Conservation (phyloP, 2,113 vertebrate species). For the Channa maculata region DNA sequence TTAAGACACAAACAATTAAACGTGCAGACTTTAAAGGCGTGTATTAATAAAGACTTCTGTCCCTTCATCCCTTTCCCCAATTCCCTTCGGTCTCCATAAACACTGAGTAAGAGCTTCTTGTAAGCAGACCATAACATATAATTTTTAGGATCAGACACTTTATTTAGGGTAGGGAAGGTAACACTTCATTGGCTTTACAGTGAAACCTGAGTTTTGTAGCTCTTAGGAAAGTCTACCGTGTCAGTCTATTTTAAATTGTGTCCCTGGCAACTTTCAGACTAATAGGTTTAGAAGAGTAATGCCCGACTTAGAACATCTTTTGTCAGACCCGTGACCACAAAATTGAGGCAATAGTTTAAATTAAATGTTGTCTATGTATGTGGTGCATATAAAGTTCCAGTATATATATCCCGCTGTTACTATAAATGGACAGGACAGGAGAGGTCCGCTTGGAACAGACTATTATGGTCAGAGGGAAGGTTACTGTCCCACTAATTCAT, state of each 20-base stretch:
- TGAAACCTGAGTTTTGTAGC: no score
- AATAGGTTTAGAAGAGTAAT: not conserved
- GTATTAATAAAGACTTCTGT: not conserved
- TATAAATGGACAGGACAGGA: constrained; percentile 88
- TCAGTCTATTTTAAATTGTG: no score
- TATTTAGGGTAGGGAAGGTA: no score
- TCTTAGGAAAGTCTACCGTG: no score
- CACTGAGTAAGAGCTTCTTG: no score
- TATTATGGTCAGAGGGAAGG: constrained; percentile 60
- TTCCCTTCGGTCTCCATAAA: no score
- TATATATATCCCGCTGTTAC: constrained; percentile 85
- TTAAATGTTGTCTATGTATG: constrained; percentile 52
- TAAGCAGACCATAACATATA: no score
- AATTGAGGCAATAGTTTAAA: constrained; percentile 20
- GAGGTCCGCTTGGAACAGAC: constrained; percentile 76
- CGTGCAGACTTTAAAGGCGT: not conserved
- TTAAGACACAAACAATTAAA: no score
- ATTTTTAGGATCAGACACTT: no score
- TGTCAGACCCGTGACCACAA: not conserved
- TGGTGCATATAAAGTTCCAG: constrained; percentile 76
- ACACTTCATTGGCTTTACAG: no score
- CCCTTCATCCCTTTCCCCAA: no score
- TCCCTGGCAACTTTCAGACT: not conserved
- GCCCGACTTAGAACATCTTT: not conserved
- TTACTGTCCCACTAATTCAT: constrained; percentile 7